A percentile compares a stretch with the other conserved stretches of the same genome.
Conservation (phyloP, 2,113 vertebrate genomes). For the Tylochromis polylepis region DNA sequence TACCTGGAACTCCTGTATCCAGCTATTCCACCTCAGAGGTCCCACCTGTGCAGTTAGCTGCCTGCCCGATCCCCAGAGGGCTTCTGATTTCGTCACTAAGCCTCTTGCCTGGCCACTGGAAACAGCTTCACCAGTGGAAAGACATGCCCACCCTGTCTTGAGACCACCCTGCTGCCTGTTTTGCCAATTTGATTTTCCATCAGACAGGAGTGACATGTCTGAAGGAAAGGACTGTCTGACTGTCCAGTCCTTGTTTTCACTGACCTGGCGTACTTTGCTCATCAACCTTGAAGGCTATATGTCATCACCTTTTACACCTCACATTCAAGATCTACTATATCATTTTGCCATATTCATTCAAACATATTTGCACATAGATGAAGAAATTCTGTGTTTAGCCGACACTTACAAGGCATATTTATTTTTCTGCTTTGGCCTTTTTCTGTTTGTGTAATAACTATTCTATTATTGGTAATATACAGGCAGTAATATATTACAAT, state of each 20-base stretch:
- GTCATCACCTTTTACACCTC: background rate
- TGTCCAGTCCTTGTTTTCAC: background rate
- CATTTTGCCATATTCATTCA: background rate
- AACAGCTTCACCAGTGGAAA: background rate
- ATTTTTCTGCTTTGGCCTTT: background rate
- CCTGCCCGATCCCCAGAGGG: background rate
- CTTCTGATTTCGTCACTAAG: background rate
- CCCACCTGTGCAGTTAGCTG: background rate
- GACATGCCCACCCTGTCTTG: background rate
- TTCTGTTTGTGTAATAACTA: background rate
- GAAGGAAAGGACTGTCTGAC: background rate
- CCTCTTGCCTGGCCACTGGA: background rate
- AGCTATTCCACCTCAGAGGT: background rate
- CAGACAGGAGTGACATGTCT: background rate
- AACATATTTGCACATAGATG: background rate
- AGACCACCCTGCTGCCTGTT: background rate
- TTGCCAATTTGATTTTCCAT: background rate
- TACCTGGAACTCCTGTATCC: background rate
- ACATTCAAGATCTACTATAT: background rate
- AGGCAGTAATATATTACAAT: background rate
- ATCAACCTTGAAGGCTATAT: background rate
- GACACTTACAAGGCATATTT: background rate
- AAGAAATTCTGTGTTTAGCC: background rate
- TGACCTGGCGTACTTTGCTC: background rate
- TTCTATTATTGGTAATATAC: background rate